These are phyloP conservation scores for Herminia tarsipennalis DNA, from an alignment of 2,888 invertebrate genomes.

Conservation along the genomic window DNA sequence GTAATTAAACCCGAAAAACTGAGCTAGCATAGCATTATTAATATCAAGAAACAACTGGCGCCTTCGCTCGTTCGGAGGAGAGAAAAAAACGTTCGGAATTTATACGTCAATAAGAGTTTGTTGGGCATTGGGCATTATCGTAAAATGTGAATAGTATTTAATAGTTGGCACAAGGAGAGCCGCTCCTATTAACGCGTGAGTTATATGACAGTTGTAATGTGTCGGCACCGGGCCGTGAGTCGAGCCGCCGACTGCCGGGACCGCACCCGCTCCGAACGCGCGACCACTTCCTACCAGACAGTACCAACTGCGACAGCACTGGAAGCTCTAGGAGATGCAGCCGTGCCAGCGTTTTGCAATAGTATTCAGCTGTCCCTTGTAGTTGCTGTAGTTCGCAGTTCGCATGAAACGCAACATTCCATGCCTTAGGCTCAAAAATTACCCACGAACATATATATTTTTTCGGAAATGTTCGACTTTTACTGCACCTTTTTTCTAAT, in stretches of 20 bases:
- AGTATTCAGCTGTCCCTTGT: no score
- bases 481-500: no score
- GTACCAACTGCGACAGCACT: no score
- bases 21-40: conserved; percentile 76
- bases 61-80: conserved; percentile 69
- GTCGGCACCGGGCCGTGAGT: conserved; percentile 36
- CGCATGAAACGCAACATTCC: no score
- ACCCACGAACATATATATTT: no score
- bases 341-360: no score
- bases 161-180: conserved; percentile 79
- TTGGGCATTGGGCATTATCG: conserved; percentile 78
- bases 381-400: no score
- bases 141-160: conserved; percentile 81
- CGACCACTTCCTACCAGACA: conserved; percentile 5
- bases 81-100: conserved; percentile 69
- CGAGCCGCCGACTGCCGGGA: conserved; percentile 11
- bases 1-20: conserved; percentile 79
- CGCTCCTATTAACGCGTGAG: conserved; percentile 79
- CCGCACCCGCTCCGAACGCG: conserved; percentile 5
- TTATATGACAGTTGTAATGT: conserved; percentile 77
- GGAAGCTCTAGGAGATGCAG: no score
- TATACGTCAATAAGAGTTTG: conserved; percentile 81
- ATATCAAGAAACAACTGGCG: conserved; percentile 79
- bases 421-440: no score
- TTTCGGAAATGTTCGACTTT: no score